A percentile compares a stretch with the other conserved stretches of the same genome.
Conservation (phyloP, 2,888 invertebrate species). For the Cantharis flavilabris region DNA sequence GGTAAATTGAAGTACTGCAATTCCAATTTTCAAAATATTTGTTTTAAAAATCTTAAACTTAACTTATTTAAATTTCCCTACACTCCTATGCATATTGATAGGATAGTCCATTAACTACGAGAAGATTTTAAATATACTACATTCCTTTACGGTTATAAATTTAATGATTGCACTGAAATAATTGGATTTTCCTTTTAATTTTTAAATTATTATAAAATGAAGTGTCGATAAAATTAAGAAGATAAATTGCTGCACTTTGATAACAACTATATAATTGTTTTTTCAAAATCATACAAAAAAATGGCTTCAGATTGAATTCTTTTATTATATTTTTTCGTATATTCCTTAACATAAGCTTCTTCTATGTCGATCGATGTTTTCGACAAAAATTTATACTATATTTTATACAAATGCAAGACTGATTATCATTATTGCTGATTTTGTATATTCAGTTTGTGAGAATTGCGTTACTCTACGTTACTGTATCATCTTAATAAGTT, state of each 20-base stretch:
- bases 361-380: too few species aligned
- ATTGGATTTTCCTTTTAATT: neutral
- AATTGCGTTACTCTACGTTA: too few species aligned
- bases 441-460: too few species aligned
- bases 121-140: neutral
- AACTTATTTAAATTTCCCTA: neutral
- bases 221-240: neutral
- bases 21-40: neutral
- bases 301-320: too few species aligned
- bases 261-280: neutral
- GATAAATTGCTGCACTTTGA: neutral
- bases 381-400: too few species aligned
- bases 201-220: neutral
- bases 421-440: too few species aligned
- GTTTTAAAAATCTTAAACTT: neutral
- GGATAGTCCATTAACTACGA: neutral
- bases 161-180: neutral
- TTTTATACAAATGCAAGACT: too few species aligned
- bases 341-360: too few species aligned
- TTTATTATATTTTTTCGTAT: too few species aligned
- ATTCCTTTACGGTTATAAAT: neutral
- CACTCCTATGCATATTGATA: neutral
- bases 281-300: neutral
- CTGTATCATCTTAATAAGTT: too few species aligned
- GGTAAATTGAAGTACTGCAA: neutral